Evolutionary conservation across 2,888 invertebrate species (phyloP), one percentile per base, ranked within the genome.

Genomic region (Drosophila parthenogenetica): DNA sequence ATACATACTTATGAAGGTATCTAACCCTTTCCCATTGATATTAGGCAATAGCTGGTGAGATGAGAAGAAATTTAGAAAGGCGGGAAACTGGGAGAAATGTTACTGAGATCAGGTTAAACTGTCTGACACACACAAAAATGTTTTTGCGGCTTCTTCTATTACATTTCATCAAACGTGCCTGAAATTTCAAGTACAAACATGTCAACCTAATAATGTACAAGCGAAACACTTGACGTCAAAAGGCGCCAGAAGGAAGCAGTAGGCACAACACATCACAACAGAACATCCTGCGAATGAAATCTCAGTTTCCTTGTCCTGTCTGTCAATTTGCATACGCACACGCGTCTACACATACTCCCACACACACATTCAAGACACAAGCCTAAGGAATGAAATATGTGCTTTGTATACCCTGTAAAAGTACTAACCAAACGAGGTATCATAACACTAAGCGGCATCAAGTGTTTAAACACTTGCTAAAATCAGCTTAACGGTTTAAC

Each of bases 111-210:
- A 58, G 17, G 45, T 48, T 48, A 62, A 69, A 48, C 48, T 61
- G 50, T 64, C 66, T 46, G 43, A n/a, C 43, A 40, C 57, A 53
- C 54, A 49, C 58, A 46, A 49, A 59, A 73, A 70, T 67, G 57
- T 62, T 61, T 43, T 43, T 72, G 78, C 48, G 73, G 71, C 61
- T 71, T 68, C 71, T 60, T 74, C 72, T 65, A 73, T 81, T 72
- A 69, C 63, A 60, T 77, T 69, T 46, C 67, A 73, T 87, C 81
- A 87, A 77, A 84, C 81, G 84, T 82, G 87, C 81, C 75, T 67
- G 51, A 81, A 81, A 82, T 82, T 64, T 69, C 60, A 84, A 82
- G 69, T 69, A 57, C 84, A 60, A 62, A 73, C 82, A 75, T 81
- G 79, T 69, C 85, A 70, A 74, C 69, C 74, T 78, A 81, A 81